Evolutionary conservation across 2,888 invertebrate genomes (phyloP).

Genomic region (Toxonevra muliebris): DNA sequence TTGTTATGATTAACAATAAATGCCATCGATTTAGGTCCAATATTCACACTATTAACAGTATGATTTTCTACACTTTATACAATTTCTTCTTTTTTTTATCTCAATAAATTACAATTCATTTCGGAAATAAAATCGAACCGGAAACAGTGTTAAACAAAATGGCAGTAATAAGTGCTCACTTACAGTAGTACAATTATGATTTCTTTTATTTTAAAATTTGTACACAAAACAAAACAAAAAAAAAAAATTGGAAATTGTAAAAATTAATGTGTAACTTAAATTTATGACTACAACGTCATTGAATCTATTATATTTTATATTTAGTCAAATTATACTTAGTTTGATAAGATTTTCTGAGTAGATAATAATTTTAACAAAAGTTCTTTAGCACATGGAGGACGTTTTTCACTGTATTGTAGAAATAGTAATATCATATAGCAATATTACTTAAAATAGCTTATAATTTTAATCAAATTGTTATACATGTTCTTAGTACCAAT

Average conservation of each 20-base stretch:
- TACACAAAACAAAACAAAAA: too few relatives aligned
- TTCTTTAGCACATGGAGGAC: slow-evolving; percentile 62
- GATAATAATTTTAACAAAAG: slow-evolving; percentile 14
- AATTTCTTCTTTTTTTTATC: too few relatives aligned
- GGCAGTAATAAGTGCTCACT: too few relatives aligned
- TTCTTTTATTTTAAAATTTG: neutral
- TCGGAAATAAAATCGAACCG: too few relatives aligned
- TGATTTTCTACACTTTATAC: too few relatives aligned
- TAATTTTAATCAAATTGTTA: neutral
- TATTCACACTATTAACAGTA: too few relatives aligned
- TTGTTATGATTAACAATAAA: slow-evolving; percentile 8
- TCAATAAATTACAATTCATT: too few relatives aligned
- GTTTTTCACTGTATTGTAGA: slow-evolving; percentile 31
- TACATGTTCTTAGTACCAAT: too few relatives aligned
- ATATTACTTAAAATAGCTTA: slow-evolving; percentile 14
- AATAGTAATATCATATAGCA: slow-evolving; percentile 5
- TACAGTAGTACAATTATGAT: neutral
- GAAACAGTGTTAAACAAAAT: too few relatives aligned
- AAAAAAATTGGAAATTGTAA: neutral
- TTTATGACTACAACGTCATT: slow-evolving; percentile 62
- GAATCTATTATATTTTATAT: neutral
- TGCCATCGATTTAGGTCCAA: slow-evolving; percentile 7
- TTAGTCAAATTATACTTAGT: neutral
- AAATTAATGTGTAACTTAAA: slow-evolving; percentile 39
- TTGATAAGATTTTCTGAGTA: slow-evolving; percentile 31